A percentile compares a stretch with the other conserved stretches of the same genome.
phyloP scores from a whole-genome alignment of 2,888 invertebrate genomes.

The Caenorhabditis drosophilae region DNA sequence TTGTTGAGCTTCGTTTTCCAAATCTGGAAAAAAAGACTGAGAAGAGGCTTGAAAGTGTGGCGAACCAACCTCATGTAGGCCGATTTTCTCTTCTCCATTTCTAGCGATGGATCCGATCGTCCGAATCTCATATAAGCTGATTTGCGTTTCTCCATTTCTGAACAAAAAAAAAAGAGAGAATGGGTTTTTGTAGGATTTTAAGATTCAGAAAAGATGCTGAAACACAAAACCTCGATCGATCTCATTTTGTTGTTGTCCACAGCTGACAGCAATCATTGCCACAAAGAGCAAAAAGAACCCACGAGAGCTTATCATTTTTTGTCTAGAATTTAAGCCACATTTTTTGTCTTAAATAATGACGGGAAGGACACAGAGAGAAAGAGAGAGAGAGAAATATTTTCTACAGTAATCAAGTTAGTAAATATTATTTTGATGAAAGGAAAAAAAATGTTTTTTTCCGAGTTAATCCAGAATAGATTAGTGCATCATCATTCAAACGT shows the following conservation, averaged over 20 bases:
- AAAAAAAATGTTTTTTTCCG: too few relatives aligned
- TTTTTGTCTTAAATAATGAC: too few relatives aligned
- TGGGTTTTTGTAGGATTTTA: too few relatives aligned
- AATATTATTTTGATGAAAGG: too few relatives aligned
- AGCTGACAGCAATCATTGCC: constrained; percentile 14
- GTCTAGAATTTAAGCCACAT: too few relatives aligned
- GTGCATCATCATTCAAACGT: too few relatives aligned
- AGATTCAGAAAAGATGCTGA: not conserved
- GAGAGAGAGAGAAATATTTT: too few relatives aligned
- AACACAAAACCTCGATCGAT: constrained; percentile 16
- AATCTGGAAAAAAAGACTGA: constrained; percentile 37
- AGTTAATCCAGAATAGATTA: too few relatives aligned
- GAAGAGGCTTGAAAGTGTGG: not conserved
- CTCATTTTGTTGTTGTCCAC: constrained; percentile 20
- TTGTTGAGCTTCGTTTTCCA: constrained; percentile 47
- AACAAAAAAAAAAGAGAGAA: not conserved
- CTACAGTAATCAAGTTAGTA: too few relatives aligned
- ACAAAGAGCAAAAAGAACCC: constrained; percentile 32
- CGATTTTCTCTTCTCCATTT: constrained; percentile 60
- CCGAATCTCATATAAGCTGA: constrained; percentile 63
- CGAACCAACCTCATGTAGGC: constrained; percentile 54
- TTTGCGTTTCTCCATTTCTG: constrained; percentile 58
- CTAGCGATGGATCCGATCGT: constrained; percentile 49
- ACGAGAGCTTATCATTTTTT: constrained; percentile 34
- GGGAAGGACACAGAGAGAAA: too few relatives aligned